Conservation (phyloP, 2,797 vertebrate species). For the Muscicapa comitata region DNA sequence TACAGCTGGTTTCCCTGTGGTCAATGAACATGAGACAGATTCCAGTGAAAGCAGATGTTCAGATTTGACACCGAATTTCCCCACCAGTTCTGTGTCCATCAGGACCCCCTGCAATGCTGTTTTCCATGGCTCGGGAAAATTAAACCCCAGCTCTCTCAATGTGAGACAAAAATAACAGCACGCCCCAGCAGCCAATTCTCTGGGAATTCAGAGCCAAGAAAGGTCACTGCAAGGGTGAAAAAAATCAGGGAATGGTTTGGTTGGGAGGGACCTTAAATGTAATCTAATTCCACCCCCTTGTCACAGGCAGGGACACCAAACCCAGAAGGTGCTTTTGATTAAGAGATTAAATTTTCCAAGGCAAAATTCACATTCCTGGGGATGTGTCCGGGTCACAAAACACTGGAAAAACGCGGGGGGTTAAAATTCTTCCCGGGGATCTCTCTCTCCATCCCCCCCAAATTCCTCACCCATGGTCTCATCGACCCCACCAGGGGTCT, state of each 20-base stretch:
- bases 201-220: neutral
- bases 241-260: neutral
- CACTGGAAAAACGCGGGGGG: fast-evolving
- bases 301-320: neutral
- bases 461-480: neutral
- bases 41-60: neutral
- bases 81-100: fast-evolving
- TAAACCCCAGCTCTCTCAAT: fast-evolving
- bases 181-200: fast-evolving
- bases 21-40: neutral
- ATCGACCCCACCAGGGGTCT: neutral
- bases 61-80: neutral
- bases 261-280: neutral
- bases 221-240: neutral
- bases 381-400: fast-evolving
- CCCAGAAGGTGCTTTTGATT: neutral
- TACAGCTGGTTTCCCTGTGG: neutral
- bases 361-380: fast-evolving
- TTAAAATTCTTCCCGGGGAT: neutral
- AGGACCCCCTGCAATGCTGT: neutral
- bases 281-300: neutral
- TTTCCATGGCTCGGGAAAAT: fast-evolving
- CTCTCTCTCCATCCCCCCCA: too few relatives aligned
- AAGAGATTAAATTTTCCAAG: neutral
- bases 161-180: neutral